Evolutionary conservation across 2,888 invertebrate species (phyloP).

Genomic region (Emmelina monodactyla): DNA sequence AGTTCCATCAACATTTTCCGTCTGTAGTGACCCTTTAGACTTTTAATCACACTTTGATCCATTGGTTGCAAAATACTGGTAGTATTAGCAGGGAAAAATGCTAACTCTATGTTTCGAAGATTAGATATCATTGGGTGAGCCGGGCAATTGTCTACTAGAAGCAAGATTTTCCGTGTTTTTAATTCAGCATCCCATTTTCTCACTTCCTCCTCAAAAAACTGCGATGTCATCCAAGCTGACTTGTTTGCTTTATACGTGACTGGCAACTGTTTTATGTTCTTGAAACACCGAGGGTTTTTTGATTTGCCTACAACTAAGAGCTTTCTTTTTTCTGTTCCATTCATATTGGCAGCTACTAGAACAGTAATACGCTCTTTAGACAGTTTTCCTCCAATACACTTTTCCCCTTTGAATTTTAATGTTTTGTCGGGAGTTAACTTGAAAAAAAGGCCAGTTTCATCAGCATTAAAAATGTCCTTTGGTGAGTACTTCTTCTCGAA

Average conservation of each 20-base stretch:
- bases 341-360: conserved; percentile 24
- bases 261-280: conserved; percentile 22
- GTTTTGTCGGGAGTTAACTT: conserved; percentile 21
- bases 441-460: conserved; percentile 23
- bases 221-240: conserved; percentile 23
- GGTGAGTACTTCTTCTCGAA: no score
- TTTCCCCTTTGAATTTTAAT: conserved; percentile 23
- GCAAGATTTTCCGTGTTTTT: conserved; percentile 18
- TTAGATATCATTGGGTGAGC: conserved; percentile 14
- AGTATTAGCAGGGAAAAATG: conserved; percentile 9
- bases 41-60: conserved; percentile 20
- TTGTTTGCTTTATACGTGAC: conserved; percentile 20
- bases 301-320: conserved; percentile 25
- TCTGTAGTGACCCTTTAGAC: conserved; percentile 1
- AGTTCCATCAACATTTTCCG: conserved; percentile 9
- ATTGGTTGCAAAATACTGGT: conserved; percentile 7
- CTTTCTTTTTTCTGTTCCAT: conserved; percentile 25
- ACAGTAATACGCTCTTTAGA: conserved; percentile 24
- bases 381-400: conserved; percentile 22
- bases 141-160: conserved; percentile 21
- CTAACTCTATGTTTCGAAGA: conserved; percentile 5
- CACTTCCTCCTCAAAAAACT: conserved; percentile 19
- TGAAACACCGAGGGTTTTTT: conserved; percentile 25
- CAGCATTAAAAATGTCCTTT: conserved; percentile 19
- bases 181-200: conserved; percentile 14